phyloP scores from a whole-genome alignment of 2,113 vertebrate genomes.

The Petroica traversi region DNA sequence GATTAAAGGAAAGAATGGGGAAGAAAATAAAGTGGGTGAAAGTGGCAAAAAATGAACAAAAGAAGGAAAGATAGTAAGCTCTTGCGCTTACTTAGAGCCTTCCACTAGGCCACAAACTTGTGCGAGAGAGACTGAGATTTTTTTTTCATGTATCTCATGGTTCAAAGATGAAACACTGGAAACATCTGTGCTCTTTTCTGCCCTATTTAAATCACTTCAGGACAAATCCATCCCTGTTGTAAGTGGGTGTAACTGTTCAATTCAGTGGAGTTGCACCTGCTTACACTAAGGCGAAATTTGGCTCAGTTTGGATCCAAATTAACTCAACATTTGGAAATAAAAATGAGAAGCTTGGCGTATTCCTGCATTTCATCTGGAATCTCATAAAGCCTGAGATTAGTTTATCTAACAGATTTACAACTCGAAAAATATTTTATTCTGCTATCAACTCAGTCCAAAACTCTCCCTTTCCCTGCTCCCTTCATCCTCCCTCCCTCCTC shows the following conservation, averaged over 20 bases:
- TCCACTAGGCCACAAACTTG: background rate
- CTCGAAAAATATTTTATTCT: conserved; percentile 16
- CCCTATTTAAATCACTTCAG: conserved; percentile 35
- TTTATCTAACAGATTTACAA: conserved; percentile 60
- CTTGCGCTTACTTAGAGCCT: background rate
- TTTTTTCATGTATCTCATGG: background rate
- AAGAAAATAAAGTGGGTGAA: background rate
- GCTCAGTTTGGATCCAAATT: conserved; percentile 23
- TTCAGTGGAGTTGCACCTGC: conserved; percentile 42
- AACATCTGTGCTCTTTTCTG: conserved; percentile 35
- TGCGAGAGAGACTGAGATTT: background rate
- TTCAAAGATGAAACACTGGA: conserved; percentile 25
- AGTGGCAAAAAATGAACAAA: background rate
- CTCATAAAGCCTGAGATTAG: conserved; percentile 6
- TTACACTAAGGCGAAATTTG: background rate
- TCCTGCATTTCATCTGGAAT: conserved; percentile 37
- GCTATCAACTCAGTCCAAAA: conserved; percentile 10
- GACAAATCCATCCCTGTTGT: conserved; percentile 1
- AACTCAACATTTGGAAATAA: conserved; percentile 49
- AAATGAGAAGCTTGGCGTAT: conserved; percentile 10
- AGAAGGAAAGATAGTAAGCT: background rate
- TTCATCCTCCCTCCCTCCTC: background rate
- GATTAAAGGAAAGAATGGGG: background rate
- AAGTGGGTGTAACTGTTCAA: conserved; percentile 36
- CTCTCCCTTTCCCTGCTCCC: background rate